Evolutionary conservation across 2,888 invertebrate genomes (phyloP).

Genomic region (Epistrophe grossulariae): DNA sequence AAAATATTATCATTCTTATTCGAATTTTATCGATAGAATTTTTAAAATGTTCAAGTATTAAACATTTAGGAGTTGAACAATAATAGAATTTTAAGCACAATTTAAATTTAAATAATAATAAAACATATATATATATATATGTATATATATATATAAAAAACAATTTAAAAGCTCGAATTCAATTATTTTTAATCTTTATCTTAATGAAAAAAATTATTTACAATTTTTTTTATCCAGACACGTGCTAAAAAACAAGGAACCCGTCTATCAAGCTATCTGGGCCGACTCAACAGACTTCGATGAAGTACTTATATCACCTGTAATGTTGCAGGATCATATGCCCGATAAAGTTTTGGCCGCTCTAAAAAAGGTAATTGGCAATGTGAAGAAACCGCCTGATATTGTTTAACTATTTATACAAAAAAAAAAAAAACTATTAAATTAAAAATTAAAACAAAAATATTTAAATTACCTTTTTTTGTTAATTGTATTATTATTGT

Average conservation of each 20-base stretch:
- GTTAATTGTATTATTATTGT: slow-evolving; percentile 35
- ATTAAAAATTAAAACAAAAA: slow-evolving; percentile 27
- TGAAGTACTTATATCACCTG: slow-evolving; percentile 94
- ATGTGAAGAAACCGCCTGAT: slow-evolving; percentile 79
- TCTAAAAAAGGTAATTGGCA: slow-evolving; percentile 90
- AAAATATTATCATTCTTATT: no score
- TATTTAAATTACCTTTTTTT: slow-evolving; percentile 41
- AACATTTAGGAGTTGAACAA: no score
- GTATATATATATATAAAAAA: no score
- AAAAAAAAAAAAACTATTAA: slow-evolving; percentile 14
- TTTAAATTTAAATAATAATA: no score
- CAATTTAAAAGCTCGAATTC: no score
- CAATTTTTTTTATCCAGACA: slow-evolving; percentile 84
- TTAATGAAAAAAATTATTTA: background rate
- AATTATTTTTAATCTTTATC: no score
- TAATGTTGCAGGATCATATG: slow-evolving; percentile 96
- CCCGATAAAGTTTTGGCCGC: slow-evolving; percentile 93
- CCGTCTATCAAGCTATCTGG: slow-evolving; percentile 95
- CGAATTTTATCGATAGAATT: no score
- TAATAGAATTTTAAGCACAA: no score
- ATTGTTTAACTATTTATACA: slow-evolving; percentile 49
- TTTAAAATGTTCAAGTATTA: no score
- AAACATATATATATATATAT: no score
- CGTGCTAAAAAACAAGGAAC: slow-evolving; percentile 89
- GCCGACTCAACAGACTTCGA: slow-evolving; percentile 93